Conservation (phyloP, 2,113 vertebrate species). For the Electrona antarctica region DNA sequence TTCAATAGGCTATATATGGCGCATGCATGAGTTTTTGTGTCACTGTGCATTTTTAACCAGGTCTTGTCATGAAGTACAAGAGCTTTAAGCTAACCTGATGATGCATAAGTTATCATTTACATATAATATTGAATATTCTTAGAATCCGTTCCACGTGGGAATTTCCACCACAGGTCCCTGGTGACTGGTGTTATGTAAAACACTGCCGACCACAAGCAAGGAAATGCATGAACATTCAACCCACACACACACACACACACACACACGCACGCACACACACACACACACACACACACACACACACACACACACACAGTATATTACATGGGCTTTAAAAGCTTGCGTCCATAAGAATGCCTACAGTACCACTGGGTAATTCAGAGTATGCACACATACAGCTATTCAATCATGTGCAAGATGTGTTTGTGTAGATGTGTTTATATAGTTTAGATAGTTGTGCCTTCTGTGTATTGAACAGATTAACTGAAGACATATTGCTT, state of each 20-base stretch:
- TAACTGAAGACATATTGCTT: slow-evolving; percentile 27
- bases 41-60: too few relatives aligned
- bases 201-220: not conserved
- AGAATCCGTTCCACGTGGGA: not conserved
- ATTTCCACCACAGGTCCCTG: slow-evolving; percentile 10
- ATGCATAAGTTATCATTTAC: not conserved
- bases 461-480: slow-evolving; percentile 51
- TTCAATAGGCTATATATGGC: too few relatives aligned
- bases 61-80: too few relatives aligned
- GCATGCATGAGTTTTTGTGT: too few relatives aligned
- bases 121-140: too few relatives aligned
- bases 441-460: slow-evolving; percentile 2
- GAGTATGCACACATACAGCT: slow-evolving; percentile 43
- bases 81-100: not conserved
- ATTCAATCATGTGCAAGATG: slow-evolving; percentile 56
- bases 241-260: not conserved
- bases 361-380: slow-evolving; percentile 44
- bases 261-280: slow-evolving; percentile 3
- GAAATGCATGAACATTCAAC: not conserved
- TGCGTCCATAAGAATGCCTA: slow-evolving; percentile 43
- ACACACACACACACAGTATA: not conserved
- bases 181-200: slow-evolving; percentile 33
- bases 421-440: slow-evolving; percentile 32
- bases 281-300: slow-evolving; percentile 16
- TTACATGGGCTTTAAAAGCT: slow-evolving; percentile 37